These are phyloP conservation scores for Brenthis ino DNA, from an alignment of 2,888 invertebrate species.

Conservation along the genomic window DNA sequence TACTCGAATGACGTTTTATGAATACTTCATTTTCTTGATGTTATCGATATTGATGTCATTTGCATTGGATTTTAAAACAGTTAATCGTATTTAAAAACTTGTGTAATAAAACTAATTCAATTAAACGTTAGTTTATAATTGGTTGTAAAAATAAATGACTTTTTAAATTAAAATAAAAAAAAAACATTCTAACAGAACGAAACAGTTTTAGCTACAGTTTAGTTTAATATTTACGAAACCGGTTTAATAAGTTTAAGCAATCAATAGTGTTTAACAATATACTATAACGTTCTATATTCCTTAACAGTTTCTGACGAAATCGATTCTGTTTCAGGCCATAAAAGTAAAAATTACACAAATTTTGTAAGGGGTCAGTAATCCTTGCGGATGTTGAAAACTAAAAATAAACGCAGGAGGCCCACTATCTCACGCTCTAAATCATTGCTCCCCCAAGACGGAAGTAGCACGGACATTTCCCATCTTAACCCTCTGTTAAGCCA, in stretches of 20 bases:
- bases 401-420: slow-evolving; percentile 52
- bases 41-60: neutral
- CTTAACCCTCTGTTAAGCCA: slow-evolving; percentile 53
- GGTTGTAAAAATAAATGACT: slow-evolving; percentile 16
- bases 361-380: slow-evolving; percentile 43
- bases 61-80: slow-evolving; percentile 17
- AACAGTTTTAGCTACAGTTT: neutral
- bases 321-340: neutral
- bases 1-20: slow-evolving; percentile 20
- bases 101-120: slow-evolving; percentile 29
- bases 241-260: no score
- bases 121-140: slow-evolving; percentile 26
- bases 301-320: no score
- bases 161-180: neutral
- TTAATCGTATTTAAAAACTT: slow-evolving; percentile 20
- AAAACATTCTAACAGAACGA: neutral
- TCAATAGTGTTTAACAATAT: no score
- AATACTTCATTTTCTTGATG: slow-evolving; percentile 15
- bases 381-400: slow-evolving; percentile 48
- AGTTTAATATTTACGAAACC: no score
- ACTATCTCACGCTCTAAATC: slow-evolving; percentile 62
- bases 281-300: no score
- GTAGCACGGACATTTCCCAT: slow-evolving; percentile 54
- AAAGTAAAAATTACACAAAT: slow-evolving; percentile 8
- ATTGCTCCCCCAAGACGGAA: slow-evolving; percentile 56